These are phyloP conservation scores for Eurystomus glaucurus DNA, from an alignment of 2,797 vertebrate species.

Conservation along the genomic window DNA sequence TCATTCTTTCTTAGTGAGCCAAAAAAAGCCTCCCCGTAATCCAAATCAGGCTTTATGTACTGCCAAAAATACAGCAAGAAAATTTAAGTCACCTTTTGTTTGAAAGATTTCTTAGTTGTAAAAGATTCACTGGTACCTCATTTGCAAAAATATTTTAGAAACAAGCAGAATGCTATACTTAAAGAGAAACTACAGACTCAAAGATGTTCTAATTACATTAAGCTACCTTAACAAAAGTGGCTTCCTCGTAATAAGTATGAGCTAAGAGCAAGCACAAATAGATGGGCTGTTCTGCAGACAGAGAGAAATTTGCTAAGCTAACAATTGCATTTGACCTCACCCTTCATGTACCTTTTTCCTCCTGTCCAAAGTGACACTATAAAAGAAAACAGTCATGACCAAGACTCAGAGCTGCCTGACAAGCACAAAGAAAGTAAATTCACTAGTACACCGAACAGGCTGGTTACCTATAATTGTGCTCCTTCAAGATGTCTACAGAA, in stretches of 20 bases:
- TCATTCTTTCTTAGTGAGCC: background rate
- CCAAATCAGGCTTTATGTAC: background rate
- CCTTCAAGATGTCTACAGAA: background rate
- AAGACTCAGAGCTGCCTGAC: background rate
- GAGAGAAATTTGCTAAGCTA: background rate
- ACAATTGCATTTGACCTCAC: background rate
- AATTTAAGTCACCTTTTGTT: background rate
- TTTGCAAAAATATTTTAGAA: background rate
- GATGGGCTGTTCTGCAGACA: background rate
- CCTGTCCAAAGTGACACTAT: background rate
- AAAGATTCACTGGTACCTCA: background rate
- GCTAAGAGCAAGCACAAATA: background rate
- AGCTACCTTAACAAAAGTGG: background rate
- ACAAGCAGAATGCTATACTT: background rate
- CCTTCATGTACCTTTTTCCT: background rate
- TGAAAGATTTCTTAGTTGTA: background rate
- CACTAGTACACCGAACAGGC: background rate
- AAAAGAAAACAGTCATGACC: background rate
- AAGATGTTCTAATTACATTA: background rate
- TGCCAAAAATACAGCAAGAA: background rate
- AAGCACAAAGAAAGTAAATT: background rate
- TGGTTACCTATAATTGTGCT: background rate
- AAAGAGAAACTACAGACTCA: background rate
- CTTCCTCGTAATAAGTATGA: fast-evolving
- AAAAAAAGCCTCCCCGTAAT: background rate